phyloP scores from a whole-genome alignment of 1,140 invertebrate genomes.

The Bombus ignitus region DNA sequence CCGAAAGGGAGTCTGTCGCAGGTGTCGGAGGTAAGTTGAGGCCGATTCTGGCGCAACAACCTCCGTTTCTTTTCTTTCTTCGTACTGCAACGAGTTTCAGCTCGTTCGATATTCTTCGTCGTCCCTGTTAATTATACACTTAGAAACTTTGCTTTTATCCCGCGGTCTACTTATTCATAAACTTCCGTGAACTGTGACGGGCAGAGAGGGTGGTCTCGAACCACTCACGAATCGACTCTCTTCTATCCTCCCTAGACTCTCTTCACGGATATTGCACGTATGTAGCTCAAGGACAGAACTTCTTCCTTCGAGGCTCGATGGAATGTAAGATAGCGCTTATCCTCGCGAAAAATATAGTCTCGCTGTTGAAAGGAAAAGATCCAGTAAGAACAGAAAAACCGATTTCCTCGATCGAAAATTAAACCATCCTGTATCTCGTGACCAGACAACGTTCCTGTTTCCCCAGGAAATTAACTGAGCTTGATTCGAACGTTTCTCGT shows the following conservation, averaged over 20 bases:
- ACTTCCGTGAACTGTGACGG: constrained; percentile 45
- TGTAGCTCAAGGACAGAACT: not conserved
- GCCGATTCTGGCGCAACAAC: not conserved
- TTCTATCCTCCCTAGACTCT: not conserved
- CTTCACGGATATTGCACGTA: constrained; percentile 1
- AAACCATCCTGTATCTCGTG: not conserved
- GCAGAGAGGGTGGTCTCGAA: not conserved
- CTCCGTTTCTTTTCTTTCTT: constrained; percentile 5
- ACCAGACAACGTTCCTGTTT: not conserved
- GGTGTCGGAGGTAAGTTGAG: constrained; percentile 12
- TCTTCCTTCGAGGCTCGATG: not conserved
- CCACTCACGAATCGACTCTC: not conserved
- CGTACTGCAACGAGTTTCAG: constrained; percentile 48
- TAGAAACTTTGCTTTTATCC: constrained; percentile 68
- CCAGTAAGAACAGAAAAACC: not conserved
- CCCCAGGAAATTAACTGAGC: constrained; percentile 8
- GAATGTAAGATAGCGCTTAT: not conserved
- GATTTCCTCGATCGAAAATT: constrained; percentile 2
- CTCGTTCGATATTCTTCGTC: constrained; percentile 36
- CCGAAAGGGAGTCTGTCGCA: constrained; percentile 1
- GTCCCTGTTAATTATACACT: constrained; percentile 65
- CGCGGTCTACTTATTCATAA: constrained; percentile 61
- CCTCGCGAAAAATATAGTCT: not conserved
- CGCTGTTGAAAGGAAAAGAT: too few species aligned
- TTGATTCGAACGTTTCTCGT: not conserved